Percentiles rank a stretch among this genome's conserved stretches.
Evolutionary conservation across 2,113 vertebrate genomes (phyloP).

Genomic region (Rhadina sibilatrix): DNA sequence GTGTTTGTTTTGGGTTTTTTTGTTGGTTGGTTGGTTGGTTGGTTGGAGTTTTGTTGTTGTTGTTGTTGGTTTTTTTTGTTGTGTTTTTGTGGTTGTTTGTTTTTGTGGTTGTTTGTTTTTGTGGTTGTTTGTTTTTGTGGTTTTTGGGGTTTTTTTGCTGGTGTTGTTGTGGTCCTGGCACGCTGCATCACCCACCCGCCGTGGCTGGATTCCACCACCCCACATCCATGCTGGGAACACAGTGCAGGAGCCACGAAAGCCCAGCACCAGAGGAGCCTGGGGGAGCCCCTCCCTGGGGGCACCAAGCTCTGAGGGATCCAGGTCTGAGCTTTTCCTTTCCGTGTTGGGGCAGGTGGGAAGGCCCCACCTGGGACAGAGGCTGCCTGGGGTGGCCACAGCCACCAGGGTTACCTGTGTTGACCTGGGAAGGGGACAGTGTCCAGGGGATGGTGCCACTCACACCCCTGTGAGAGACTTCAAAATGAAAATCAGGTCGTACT

Average conservation of each 20-base stretch:
- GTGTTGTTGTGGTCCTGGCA: neutral
- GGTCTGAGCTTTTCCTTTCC: neutral
- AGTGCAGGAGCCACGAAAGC: neutral
- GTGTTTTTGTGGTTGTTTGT: no score
- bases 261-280: neutral
- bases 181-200: rapidly evolving
- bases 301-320: neutral
- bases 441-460: neutral
- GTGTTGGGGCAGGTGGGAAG: neutral
- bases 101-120: no score
- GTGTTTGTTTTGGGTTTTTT: no score
- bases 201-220: neutral
- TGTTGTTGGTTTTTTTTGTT: neutral
- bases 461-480: rapidly evolving
- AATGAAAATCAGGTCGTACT: neutral
- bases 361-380: neutral
- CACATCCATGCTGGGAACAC: rapidly evolving
- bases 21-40: no score
- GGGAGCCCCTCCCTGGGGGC: neutral
- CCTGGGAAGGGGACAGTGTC: neutral
- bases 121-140: no score
- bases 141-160: neutral
- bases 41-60: no score
- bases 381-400: neutral
- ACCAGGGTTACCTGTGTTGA: rapidly evolving